These are phyloP conservation scores for Bucorvus abyssinicus DNA, from an alignment of 2,797 vertebrate species.

Conservation along the genomic window DNA sequence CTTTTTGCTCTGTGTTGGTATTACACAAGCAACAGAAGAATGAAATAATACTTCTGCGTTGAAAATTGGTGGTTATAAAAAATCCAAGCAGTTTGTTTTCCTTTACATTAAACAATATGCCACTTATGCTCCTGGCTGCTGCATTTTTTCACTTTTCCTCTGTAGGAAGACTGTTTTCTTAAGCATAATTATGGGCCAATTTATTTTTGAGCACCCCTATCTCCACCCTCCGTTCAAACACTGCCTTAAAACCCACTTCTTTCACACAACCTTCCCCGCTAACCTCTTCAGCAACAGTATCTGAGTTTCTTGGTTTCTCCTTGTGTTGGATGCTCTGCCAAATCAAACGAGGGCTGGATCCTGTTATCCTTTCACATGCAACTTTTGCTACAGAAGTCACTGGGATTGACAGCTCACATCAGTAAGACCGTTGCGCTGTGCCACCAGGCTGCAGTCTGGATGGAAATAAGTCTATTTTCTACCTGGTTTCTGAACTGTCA, in stretches of 20 bases:
- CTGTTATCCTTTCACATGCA: not conserved
- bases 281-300: constrained; percentile 37
- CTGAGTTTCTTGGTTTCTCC: constrained; percentile 11
- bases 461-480: not conserved
- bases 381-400: not conserved
- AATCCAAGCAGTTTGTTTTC: constrained; percentile 47
- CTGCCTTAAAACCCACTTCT: constrained; percentile 34
- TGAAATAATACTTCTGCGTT: not conserved
- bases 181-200: constrained; percentile 40
- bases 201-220: constrained; percentile 39
- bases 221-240: constrained; percentile 61
- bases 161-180: constrained; percentile 41
- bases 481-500: not conserved
- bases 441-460: not conserved
- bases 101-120: constrained; percentile 35
- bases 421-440: not conserved
- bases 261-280: not conserved
- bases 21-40: constrained; percentile 14
- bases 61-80: constrained; percentile 53
- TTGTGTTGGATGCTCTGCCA: constrained; percentile 13
- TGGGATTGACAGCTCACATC: not conserved
- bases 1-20: not conserved
- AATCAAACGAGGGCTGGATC: constrained; percentile 18
- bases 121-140: not conserved
- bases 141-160: constrained; percentile 39